Base-by-base conservation (phyloP, 2,113 vertebrate species). In the Bambusicola thoracicus region DNA sequence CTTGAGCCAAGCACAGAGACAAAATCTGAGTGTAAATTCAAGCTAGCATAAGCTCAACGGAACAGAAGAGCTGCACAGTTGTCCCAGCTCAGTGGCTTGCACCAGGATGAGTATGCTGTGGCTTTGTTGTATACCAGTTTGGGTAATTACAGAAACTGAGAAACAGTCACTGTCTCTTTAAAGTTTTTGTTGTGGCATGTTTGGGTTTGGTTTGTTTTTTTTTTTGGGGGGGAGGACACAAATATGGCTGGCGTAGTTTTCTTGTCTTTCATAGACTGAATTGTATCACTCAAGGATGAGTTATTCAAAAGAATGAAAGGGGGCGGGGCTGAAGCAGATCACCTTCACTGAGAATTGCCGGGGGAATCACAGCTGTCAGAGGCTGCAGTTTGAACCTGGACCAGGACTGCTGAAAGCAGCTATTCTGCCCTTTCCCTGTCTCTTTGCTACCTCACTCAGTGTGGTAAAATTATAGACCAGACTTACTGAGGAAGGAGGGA, bases 291-390 rank as follows among this genome's bases (percentile, higher is more conserved):
- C 87, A 2, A 5, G 34, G 49, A 9, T 70, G 20, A 77, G 38
- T 41, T 86, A 11, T 69, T 15, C 72, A 53, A 66, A 73, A 77
- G 11, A 51, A 11, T 58, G 65, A 70, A 68, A 55, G 5, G 30
- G 67, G 41, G 19, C 32, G 25, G 65, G 32, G 56, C 1, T 36
- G 24, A 73, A 86, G 38, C 13, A 34, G 2, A 7, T 61, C 51
- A 10, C 6, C 4, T 11, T 62, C 40, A 18, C 11, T 51, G 0
- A 8, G 53, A 70, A 44, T 19, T 77, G 0, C 2, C 19, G 29
- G 58, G 44, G 46, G 56, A 85, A 11, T 51, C 0, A 0, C 55
- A 73, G 38, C 68, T 83, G 55, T 56, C 1, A 2, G 36, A 36
- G 41, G 32, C 10, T 32, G 4, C 46, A 46, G 48, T 49, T 49